Base-by-base conservation (phyloP, 1,140 invertebrate species). In the Drosophila melanica region DNA sequence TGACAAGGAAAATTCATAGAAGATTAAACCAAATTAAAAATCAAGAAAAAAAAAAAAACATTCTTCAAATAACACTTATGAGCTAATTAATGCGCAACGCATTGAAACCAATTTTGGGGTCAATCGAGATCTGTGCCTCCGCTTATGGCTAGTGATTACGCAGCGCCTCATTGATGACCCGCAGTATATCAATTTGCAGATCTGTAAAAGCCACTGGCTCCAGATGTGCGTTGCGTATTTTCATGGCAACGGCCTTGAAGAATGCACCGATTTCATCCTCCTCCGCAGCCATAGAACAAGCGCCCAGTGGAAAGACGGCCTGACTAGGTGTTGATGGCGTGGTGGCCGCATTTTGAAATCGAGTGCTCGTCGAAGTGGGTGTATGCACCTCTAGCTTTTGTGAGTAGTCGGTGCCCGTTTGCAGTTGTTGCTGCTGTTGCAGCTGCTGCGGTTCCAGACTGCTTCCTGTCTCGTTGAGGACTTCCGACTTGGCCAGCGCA, bases 261-360 rank as follows among this genome's bases (percentile, higher is more conserved):
- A 91, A 91, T 45, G 81, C 87, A n/a, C 87, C 90, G 7, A 91
- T 85, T 69, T 91, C 90, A 75, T 91, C 90, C 50, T 91, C 90
- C 7, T 86, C 90, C 4, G 53, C 50, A 23, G 47, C 37, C 51
- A 59, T 67, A 20, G 65, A 53, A 8, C 62, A 45, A 35, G 30
- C 50, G 16, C 47, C 62, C 42, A 74, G 16, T 6, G 81, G 44
- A 23, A 72, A 65, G 48, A 74, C 51, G 48, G 57, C 50, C 39
- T 77, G 78, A 37, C 30, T 66, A 45, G 66, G 44, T 5, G 81
- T 79, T 20, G 57, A 66, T 18, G 82, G 65, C 30, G 81, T 86
- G 6, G 54, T 77, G 14, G 64, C 53, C 5, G 73, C 39, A 41
- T 70, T 87, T 20, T 73, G 79, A 41, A 67, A 72, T 16, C 68